These are phyloP conservation scores for Agrypnia vestita DNA, from an alignment of 1,140 invertebrate species.

Conservation along the genomic window DNA sequence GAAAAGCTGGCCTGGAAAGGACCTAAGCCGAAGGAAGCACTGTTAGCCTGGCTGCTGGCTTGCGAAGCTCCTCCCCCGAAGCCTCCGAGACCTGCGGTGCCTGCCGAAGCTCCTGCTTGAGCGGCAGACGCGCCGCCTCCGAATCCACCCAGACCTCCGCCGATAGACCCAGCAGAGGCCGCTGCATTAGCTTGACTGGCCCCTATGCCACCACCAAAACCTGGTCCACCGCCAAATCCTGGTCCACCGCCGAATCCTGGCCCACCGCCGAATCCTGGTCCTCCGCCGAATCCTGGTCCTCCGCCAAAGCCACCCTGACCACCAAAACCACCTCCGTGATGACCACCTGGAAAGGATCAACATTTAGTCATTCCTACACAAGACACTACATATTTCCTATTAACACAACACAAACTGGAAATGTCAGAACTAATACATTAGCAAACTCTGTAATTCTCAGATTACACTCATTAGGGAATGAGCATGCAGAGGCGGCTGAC, in stretches of 20 bases:
- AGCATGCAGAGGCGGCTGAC: too few species aligned
- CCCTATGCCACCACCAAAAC: conserved; percentile 11
- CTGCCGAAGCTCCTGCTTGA: conserved; percentile 45
- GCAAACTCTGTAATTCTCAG: too few species aligned
- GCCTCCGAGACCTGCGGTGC: conserved; percentile 38
- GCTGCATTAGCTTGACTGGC: conserved; percentile 26
- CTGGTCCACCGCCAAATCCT: not conserved
- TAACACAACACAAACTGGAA: too few species aligned
- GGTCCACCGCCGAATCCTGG: too few species aligned
- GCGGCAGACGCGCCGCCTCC: conserved; percentile 45
- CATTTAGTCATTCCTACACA: too few species aligned
- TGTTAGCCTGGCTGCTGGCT: conserved; percentile 41
- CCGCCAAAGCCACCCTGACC: not conserved
- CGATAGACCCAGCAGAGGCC: conserved; percentile 8
- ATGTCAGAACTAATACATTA: too few species aligned
- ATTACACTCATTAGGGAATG: too few species aligned
- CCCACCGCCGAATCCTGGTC: too few species aligned
- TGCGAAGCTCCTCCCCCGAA: conserved; percentile 59
- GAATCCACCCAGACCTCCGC: conserved; percentile 44
- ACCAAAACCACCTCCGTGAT: not conserved
- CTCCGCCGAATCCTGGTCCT: too few species aligned
- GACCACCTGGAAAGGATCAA: too few species aligned
- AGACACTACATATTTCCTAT: too few species aligned
- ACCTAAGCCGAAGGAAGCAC: conserved; percentile 57
- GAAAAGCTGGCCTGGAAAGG: conserved; percentile 59